Evolutionary conservation across 2,888 invertebrate genomes (phyloP).

Genomic region (Ischnura elegans): DNA sequence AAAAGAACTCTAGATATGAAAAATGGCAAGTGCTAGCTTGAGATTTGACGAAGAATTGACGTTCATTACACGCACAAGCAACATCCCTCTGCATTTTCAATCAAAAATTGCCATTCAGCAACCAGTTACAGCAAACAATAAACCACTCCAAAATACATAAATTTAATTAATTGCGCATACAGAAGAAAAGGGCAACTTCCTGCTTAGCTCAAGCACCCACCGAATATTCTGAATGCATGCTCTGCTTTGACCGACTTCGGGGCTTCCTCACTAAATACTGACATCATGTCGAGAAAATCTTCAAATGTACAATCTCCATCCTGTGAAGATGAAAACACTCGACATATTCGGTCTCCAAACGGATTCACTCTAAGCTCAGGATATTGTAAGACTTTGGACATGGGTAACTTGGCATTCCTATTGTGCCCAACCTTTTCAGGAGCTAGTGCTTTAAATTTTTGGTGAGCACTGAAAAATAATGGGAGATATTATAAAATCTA

Average conservation of each 20-base stretch:
- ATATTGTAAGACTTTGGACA: slow-evolving; percentile 91
- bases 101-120: too few species aligned
- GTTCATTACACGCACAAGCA: too few species aligned
- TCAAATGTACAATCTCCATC: slow-evolving; percentile 96
- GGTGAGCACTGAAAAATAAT: slow-evolving; percentile 86
- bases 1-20: too few species aligned
- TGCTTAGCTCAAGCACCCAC: slow-evolving; percentile 82
- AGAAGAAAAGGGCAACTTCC: too few species aligned
- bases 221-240: slow-evolving; percentile 97
- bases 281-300: slow-evolving; percentile 98
- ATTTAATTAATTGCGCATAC: too few species aligned
- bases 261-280: slow-evolving; percentile 94
- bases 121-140: too few species aligned
- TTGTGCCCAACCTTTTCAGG: slow-evolving; percentile 95
- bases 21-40: too few species aligned
- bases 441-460: slow-evolving; percentile 92
- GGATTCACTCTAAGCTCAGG: slow-evolving; percentile 95
- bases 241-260: slow-evolving; percentile 96
- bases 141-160: too few species aligned
- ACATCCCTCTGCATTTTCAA: too few species aligned
- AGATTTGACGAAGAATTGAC: too few species aligned
- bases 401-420: slow-evolving; percentile 91
- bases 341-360: slow-evolving; percentile 94
- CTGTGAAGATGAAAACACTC: slow-evolving; percentile 93
- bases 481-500: slow-evolving; percentile 59